A percentile compares a stretch with the other conserved stretches of the same genome.
Conservation (phyloP, 2,113 vertebrate genomes). For the Scartelaos histophorus region DNA sequence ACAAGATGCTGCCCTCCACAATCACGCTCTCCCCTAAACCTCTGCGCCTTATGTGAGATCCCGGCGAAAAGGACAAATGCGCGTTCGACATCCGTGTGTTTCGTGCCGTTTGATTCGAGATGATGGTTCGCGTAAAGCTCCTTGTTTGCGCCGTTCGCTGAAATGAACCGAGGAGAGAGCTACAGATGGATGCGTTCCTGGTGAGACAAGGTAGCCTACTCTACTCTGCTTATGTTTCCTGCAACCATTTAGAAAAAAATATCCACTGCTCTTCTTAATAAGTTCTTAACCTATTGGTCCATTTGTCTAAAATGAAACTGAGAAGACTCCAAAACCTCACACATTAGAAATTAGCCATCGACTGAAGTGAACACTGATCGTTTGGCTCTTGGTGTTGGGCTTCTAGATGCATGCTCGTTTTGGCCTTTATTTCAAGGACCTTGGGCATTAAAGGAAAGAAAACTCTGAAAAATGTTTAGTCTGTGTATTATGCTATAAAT, state of each 20-base stretch:
- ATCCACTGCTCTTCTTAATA: neutral
- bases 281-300: neutral
- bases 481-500: neutral
- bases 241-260: neutral
- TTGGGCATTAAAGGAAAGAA: neutral
- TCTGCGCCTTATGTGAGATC: neutral
- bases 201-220: conserved; percentile 6
- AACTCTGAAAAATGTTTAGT: neutral
- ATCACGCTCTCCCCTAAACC: neutral
- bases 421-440: neutral
- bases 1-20: neutral
- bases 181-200: conserved; percentile 2
- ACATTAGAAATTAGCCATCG: conserved; percentile 1
- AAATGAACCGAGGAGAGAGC: neutral
- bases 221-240: neutral
- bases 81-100: neutral
- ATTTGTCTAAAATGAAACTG: neutral
- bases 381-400: neutral
- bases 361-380: neutral
- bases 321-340: neutral
- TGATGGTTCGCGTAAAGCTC: neutral
- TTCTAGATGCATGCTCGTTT: neutral
- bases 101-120: neutral
- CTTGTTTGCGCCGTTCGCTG: neutral
- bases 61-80: neutral